Base-by-base conservation (phyloP, 2,888 invertebrate species). In the Zele albiditarsus region DNA sequence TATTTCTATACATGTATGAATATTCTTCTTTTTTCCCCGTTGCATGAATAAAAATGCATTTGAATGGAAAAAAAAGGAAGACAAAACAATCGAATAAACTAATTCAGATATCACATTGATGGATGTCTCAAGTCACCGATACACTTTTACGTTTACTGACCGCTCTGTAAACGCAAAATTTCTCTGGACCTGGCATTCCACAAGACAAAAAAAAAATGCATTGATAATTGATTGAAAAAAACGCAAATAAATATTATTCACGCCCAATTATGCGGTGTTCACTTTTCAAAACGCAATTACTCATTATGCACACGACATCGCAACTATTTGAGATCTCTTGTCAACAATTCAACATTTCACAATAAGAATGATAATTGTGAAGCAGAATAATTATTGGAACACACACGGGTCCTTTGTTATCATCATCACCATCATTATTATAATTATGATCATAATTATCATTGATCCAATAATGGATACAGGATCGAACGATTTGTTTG, bases 81-180 rank as follows among this genome's bases (percentile, higher is more conserved):
- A n/a, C n/a, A 63, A 62, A 63, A 20, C n/a, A 75, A 67, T 53
- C 6, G 60, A 65, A 31, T 12, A 38, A 53, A 27, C 4, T 20
- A 27, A 69, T 38, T 42, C 20, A 71, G 65, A 53, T 10, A 62
- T 73, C 67, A 28, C 67, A 49, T 20, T n/a, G 67, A 14, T 25
- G 38, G 63, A 67, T 62, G 16, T 65, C 38, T 46, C 68, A 53
- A 67, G 58, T 46, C 20, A 67, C 73, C 78, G 83, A 79, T 84
- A 85, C 82, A 83, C 82, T 86, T 82, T 86, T 84, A 78, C 78
- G 80, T 82, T 85, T 86, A 88, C 85, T 72, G 85, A 88, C 87
- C 87, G 88, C 86, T 83, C 82, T 80, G 84, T 87, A 87, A 88
- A 79, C 80, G 77, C 80, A 84, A 85, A 82, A 87, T 87, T 87